Percentiles rank a stretch among this genome's conserved stretches.
phyloP scores from a whole-genome alignment of 1,140 invertebrate genomes.

The Aphis craccivora region DNA sequence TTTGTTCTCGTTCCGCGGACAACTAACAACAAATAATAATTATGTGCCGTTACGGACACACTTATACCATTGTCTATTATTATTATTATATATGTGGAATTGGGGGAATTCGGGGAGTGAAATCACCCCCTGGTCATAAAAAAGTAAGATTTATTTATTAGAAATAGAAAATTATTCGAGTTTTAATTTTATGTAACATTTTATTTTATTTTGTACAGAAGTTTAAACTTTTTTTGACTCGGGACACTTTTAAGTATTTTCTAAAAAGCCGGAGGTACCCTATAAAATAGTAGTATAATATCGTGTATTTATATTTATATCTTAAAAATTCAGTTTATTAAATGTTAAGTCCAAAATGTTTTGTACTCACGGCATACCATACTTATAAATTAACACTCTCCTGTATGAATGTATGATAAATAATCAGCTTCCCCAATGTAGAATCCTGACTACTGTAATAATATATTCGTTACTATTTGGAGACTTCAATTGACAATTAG shows the following conservation, averaged over 20 bases:
- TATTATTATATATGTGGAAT: not conserved
- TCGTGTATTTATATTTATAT: too few species aligned
- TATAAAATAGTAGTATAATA: too few species aligned
- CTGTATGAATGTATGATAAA: too few species aligned
- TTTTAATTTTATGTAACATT: not conserved
- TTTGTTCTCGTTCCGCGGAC: constrained; percentile 27
- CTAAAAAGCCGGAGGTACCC: too few species aligned
- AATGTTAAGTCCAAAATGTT: not conserved
- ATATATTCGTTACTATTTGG: not conserved
- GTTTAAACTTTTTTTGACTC: too few species aligned
- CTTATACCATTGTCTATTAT: not conserved
- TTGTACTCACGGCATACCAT: not conserved
- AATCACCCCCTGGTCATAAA: not conserved
- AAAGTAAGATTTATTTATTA: not conserved
- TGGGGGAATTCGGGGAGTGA: too few species aligned
- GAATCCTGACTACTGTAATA: not conserved
- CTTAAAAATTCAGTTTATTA: too few species aligned
- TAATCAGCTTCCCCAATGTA: not conserved
- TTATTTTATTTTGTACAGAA: not conserved
- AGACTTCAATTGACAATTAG: not conserved
- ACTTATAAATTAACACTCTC: not conserved
- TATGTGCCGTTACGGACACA: not conserved
- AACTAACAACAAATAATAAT: not conserved
- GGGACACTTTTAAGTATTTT: too few species aligned
- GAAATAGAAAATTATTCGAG: not conserved